Conservation (phyloP, 2,888 invertebrate genomes). For the Andrena bicolor region DNA sequence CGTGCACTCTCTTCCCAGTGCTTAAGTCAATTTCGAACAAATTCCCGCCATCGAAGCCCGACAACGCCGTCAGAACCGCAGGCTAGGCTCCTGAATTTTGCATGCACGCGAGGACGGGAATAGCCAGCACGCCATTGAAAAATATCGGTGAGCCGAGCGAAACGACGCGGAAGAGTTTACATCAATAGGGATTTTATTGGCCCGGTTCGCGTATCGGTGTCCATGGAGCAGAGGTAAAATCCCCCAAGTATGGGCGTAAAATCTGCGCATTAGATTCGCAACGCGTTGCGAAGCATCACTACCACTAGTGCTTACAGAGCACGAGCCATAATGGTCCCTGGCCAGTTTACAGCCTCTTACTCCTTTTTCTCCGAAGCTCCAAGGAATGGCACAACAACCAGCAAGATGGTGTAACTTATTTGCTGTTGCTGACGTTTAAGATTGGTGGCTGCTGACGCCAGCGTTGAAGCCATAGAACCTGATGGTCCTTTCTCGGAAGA, state of each 20-base stretch:
- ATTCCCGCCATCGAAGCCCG: neutral
- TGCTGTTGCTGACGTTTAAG: no score
- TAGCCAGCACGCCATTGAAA: slow-evolving; percentile 12
- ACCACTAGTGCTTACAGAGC: no score
- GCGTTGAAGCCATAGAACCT: no score
- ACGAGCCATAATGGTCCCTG: no score
- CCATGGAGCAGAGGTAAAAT: slow-evolving; percentile 4
- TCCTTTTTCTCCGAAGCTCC: no score
- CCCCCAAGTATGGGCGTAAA: slow-evolving; percentile 2
- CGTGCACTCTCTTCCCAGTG: neutral
- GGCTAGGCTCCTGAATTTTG: slow-evolving; percentile 33
- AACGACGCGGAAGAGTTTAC: slow-evolving; percentile 32
- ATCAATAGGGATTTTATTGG: slow-evolving; percentile 46
- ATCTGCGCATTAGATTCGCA: slow-evolving; percentile 9
- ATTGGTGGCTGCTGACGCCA: no score
- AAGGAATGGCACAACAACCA: no score
- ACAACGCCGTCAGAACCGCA: slow-evolving; percentile 12
- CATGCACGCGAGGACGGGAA: slow-evolving; percentile 14
- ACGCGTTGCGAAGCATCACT: neutral
- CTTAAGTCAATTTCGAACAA: slow-evolving; percentile 15
- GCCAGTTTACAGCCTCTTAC: no score
- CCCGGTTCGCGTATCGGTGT: neutral
- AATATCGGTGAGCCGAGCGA: slow-evolving; percentile 32
- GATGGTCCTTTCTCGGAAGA: no score
- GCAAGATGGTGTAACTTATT: no score